Evolutionary conservation across 2,888 invertebrate species (phyloP).

Genomic region (Erannis defoliaria): DNA sequence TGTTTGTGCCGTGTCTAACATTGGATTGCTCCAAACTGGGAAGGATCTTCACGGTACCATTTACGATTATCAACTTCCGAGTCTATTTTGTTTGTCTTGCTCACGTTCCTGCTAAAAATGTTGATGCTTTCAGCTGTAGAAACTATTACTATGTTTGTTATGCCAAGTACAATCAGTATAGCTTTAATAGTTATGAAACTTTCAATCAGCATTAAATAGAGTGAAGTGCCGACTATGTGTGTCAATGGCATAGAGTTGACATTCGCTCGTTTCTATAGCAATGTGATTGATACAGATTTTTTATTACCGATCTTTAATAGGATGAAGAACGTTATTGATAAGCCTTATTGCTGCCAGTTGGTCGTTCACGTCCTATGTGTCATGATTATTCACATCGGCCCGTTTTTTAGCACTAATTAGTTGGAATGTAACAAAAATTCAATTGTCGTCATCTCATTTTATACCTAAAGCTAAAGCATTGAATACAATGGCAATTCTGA

Average conservation of each 20-base stretch:
- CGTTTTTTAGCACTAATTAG: constrained; percentile 16
- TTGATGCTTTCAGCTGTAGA: background rate
- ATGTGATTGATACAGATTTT: constrained; percentile 36
- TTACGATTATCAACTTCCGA: constrained; percentile 49
- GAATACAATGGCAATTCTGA: constrained; percentile 14
- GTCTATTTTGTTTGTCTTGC: constrained; percentile 67
- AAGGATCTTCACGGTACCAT: constrained; percentile 58
- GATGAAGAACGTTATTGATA: constrained; percentile 33
- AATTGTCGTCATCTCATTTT: constrained; percentile 7
- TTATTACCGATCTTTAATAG: constrained; percentile 31
- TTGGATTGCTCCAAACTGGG: constrained; percentile 67
- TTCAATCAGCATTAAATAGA: constrained; percentile 50
- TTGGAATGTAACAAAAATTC: constrained; percentile 11
- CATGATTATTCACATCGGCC: constrained; percentile 12
- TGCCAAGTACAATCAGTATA: constrained; percentile 44
- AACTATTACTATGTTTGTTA: constrained; percentile 15
- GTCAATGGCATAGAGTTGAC: constrained; percentile 38
- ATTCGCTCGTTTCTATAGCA: constrained; percentile 27
- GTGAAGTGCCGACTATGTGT: constrained; percentile 40
- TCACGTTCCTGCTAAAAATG: background rate
- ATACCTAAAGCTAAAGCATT: constrained; percentile 20
- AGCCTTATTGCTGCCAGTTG: constrained; percentile 29
- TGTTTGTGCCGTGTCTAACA: constrained; percentile 56
- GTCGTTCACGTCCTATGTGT: constrained; percentile 31
- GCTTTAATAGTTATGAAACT: constrained; percentile 52